Evolutionary conservation across 2,797 vertebrate species (phyloP).

Genomic region (Columba guinea): DNA sequence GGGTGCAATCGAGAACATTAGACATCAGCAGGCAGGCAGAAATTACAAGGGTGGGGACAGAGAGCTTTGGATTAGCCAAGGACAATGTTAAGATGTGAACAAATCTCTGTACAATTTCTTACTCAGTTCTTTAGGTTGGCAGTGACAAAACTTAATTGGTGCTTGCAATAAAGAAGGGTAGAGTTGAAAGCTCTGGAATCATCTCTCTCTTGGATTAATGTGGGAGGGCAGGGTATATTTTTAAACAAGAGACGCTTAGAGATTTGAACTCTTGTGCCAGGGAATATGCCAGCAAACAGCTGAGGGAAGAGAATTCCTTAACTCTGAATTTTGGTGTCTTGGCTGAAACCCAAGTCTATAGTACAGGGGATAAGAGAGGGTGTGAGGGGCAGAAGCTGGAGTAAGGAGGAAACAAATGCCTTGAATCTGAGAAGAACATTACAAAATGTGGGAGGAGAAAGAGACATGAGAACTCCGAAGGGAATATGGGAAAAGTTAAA

Average conservation of each 20-base stretch:
- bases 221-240: neutral
- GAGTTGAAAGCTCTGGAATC: neutral
- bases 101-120: neutral
- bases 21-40: constrained; percentile 20
- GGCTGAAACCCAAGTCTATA: neutral
- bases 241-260: neutral
- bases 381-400: neutral
- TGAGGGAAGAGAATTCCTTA: neutral
- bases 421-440: neutral
- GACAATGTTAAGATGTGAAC: neutral
- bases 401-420: neutral
- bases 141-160: neutral
- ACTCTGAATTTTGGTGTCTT: neutral
- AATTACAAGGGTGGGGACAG: constrained; percentile 26
- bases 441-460: neutral
- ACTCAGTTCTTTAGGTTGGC: neutral
- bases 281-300: neutral
- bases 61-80: constrained; percentile 1
- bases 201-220: neutral
- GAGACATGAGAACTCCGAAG: neutral
- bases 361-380: neutral
- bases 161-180: neutral
- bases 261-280: neutral
- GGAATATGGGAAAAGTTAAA: neutral
- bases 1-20: neutral